Percentiles rank a stretch among this genome's conserved stretches.
phyloP scores from a whole-genome alignment of 2,797 vertebrate genomes.

The Tokudaia muenninki region DNA sequence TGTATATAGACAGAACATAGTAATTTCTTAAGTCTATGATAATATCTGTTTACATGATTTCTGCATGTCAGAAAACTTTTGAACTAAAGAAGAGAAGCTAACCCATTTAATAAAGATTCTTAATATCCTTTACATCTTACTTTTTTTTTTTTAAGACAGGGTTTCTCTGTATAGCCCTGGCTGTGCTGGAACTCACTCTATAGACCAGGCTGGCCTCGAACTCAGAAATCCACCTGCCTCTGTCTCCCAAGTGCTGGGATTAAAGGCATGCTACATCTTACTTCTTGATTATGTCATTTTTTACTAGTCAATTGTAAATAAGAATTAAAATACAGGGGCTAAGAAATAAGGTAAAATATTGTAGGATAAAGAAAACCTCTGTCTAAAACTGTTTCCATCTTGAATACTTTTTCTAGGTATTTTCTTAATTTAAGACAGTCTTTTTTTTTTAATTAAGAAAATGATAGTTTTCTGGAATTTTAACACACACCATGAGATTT shows the following conservation, averaged over 20 bases:
- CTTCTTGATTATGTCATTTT: neutral
- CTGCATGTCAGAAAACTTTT: neutral
- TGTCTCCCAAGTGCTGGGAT: no score
- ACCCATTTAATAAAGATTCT: neutral
- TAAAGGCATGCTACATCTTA: neutral
- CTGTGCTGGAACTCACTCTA: no score
- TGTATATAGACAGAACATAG: neutral
- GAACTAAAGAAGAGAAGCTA: neutral
- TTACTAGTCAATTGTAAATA: slow-evolving; percentile 11
- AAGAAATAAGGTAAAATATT: neutral
- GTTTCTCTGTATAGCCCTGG: no score
- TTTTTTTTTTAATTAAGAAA: slow-evolving; percentile 40
- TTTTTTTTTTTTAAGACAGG: neutral
- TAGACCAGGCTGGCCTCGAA: no score
- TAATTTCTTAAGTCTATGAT: neutral
- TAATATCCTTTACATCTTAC: neutral
- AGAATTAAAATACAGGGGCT: neutral
- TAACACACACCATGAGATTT: neutral
- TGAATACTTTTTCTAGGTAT: slow-evolving; percentile 19
- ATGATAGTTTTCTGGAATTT: neutral
- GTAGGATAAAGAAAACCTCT: neutral
- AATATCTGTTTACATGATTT: neutral
- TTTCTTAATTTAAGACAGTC: slow-evolving; percentile 48
- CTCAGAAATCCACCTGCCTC: no score
- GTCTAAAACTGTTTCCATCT: slow-evolving; percentile 40